Evolutionary conservation across 1,140 invertebrate species (phyloP), one percentile per base, ranked within the genome.

Genomic region (Saccostrea cuccullata): DNA sequence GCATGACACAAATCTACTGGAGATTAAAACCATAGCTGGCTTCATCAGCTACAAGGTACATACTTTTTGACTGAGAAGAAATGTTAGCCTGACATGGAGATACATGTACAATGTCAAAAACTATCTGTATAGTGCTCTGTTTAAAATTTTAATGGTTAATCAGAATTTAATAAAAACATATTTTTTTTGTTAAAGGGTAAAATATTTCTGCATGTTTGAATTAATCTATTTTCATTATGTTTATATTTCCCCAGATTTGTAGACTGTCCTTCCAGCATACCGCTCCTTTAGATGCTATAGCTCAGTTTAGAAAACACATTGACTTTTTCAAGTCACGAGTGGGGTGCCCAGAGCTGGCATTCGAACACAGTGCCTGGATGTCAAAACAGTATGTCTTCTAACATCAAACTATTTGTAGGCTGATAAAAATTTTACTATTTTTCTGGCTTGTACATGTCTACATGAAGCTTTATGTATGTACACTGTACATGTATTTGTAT

Each of bases 311-410:
- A 90, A 96, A 97, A 91, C 98, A 99, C 93, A 97, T 98, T 89
- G 98, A 99, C 90, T 97, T 96, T 91, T 99, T 98, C 94, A 97
- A 97, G 93, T 96, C 95, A 47, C 96, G 97, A 93, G 96, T 96
- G 86, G 96, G 96, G 89, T 94, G 98, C 26, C 96, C 97, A 88
- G 98, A 99, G 89, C 95, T 99, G 55, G 96, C 97, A 5, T 95
- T 99, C 96, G 98, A 99, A 94, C 98, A 99, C 95, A 97, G 98
- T 96, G 98, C 98, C 6, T 99, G 98, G 98, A 96, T 99, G 94
- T 97, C 98, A n/a, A 97, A 97, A 96, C 98, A 99, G 96, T 99
- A 96, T 96, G 96, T 85, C 12, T 82, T 30, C 2, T 30, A 60
- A 15, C 13, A 47, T 47, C 5, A 6, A 2, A 3, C 47, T 8